Conservation (phyloP, 2,113 vertebrate genomes). For the Microcebus tavaratra region DNA sequence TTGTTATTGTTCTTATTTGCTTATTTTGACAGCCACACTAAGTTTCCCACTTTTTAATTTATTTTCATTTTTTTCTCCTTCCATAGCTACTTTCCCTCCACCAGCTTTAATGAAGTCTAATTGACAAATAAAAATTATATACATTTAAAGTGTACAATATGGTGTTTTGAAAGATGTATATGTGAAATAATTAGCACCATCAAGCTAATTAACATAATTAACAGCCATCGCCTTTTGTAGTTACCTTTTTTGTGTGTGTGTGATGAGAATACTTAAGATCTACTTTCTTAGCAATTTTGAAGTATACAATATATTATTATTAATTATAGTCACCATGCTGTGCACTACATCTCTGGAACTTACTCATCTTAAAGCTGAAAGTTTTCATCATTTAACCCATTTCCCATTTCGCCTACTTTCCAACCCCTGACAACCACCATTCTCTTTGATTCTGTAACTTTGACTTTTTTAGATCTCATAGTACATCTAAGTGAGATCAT, state of each 20-base stretch:
- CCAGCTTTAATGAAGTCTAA: neutral
- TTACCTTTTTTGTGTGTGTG: neutral
- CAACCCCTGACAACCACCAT: neutral
- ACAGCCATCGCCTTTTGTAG: neutral
- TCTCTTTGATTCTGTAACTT: neutral
- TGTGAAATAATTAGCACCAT: neutral
- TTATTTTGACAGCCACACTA: neutral
- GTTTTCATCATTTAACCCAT: neutral
- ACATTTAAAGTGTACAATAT: neutral
- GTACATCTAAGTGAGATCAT: neutral
- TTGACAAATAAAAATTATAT: neutral
- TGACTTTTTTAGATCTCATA: neutral
- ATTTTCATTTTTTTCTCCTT: neutral
- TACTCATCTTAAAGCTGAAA: neutral
- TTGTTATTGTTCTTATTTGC: neutral
- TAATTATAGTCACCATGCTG: neutral
- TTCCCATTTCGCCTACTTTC: neutral
- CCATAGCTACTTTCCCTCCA: neutral
- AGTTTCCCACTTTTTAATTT: neutral
- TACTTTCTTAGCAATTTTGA: neutral
- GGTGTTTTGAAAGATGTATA: neutral
- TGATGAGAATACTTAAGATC: neutral
- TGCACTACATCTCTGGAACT: neutral
- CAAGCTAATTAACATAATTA: neutral
- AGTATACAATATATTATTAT: neutral